Evolutionary conservation across 2,113 vertebrate species (phyloP), one percentile per base, ranked within the genome.

Genomic region (Falcunculus frontatus): DNA sequence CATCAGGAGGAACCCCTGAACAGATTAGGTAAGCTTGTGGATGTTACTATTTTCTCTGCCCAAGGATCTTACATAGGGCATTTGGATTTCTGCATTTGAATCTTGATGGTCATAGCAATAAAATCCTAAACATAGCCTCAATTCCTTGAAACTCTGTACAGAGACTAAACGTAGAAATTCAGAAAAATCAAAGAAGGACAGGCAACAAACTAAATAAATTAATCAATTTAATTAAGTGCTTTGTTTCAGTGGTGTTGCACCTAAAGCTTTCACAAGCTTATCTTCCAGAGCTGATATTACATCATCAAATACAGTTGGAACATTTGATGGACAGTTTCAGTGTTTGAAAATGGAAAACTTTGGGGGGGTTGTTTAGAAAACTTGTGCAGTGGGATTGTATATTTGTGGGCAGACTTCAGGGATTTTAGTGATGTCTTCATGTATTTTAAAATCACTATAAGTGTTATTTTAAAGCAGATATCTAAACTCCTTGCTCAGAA

Each of bases 1-100:
- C 98, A 7, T 99, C 98, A 33, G 99, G 99, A 93, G 99, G 99
- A 72, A 98, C 98, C 21, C 98, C 98, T 84, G 98, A 98, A 81
- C 99, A 99, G 92, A 99, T 99, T 50, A 98, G 98, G 99, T 99
- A 86, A 37, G 30, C 39, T 89, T 65, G 21, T 32, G 9, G 53
- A 10, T 27, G 6, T 73, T 57, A 41, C 19, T n/a, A 0, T 44
- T 65, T 79, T 57, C 13, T 73, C 16, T 78, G 23, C 47, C 16
- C n/a, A 29, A 63, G 27, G n/a, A 46, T 72, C 56, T 84, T 67
- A 16, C 47, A 2, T 23, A 22, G 74, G 17, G 21, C 33, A 42
- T 70, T 80, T 37, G 32, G 41, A 39, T 68, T 87, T 84, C 53
- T 91, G 46, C 25, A 18, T 44, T 87, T 96, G 27, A 56, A n/a